Percentiles rank a stretch among this genome's conserved stretches.
phyloP scores from a whole-genome alignment of 2,888 invertebrate genomes.

The Pocota personata region DNA sequence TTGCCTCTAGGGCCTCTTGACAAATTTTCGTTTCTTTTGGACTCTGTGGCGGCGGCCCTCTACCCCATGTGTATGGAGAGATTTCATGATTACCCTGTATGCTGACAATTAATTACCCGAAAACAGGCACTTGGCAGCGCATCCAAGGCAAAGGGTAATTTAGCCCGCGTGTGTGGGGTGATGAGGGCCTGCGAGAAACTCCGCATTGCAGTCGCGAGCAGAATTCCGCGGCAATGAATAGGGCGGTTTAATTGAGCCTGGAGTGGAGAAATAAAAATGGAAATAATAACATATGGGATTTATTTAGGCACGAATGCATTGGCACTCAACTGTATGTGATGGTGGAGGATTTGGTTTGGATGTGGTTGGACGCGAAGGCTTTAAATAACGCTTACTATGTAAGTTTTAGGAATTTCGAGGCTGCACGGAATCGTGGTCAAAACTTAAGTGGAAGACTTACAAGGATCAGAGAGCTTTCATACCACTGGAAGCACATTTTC shows the following conservation, averaged over 20 bases:
- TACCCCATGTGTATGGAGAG: neutral
- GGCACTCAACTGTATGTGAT: constrained; percentile 20
- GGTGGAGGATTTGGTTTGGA: neutral
- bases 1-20: constrained; percentile 67
- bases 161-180: constrained; percentile 8
- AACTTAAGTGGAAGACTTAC: no score
- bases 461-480: no score
- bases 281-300: constrained; percentile 44
- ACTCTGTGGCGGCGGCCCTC: neutral
- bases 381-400: no score
- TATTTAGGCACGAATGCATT: constrained; percentile 32
- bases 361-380: neutral
- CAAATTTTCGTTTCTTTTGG: constrained; percentile 63
- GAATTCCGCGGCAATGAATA: constrained; percentile 26
- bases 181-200: neutral
- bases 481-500: no score
- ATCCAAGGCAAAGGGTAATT: constrained; percentile 65
- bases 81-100: constrained; percentile 45
- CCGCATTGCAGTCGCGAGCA: constrained; percentile 57
- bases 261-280: constrained; percentile 29
- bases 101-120: constrained; percentile 72
- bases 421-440: no score
- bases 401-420: no score
- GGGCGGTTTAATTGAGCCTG: neutral
- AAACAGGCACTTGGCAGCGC: constrained; percentile 70